These are phyloP conservation scores for Fopius arisanus DNA, from an alignment of 1,140 invertebrate genomes.

Conservation along the genomic window DNA sequence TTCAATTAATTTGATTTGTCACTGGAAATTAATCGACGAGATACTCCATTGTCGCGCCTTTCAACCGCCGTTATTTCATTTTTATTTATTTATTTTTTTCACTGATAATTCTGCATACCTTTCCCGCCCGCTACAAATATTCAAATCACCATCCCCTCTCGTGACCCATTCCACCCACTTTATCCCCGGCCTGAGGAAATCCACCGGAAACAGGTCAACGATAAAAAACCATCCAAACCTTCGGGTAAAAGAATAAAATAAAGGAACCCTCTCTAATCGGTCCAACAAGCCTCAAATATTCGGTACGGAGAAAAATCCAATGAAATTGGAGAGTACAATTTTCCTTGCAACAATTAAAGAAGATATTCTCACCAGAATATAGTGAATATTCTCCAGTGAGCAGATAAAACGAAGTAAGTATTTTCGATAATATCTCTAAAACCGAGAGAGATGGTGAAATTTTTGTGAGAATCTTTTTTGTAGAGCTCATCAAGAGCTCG, in stretches of 20 bases:
- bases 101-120: background rate
- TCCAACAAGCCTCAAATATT: conserved; percentile 1
- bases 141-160: background rate
- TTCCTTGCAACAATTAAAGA: background rate
- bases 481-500: too few relatives aligned
- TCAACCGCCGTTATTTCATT: too few relatives aligned
- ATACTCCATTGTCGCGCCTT: too few relatives aligned
- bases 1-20: too few relatives aligned
- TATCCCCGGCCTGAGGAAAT: background rate
- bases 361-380: background rate
- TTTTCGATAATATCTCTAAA: too few relatives aligned
- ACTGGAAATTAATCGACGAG: too few relatives aligned
- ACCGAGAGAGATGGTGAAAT: too few relatives aligned
- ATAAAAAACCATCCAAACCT: conserved; percentile 8
- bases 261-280: conserved; percentile 9
- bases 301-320: background rate
- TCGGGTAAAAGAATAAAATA: background rate
- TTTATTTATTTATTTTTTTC: too few relatives aligned
- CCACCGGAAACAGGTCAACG: conserved; percentile 9
- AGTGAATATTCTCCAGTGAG: too few relatives aligned
- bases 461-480: too few relatives aligned
- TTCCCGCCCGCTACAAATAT: background rate
- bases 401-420: too few relatives aligned
- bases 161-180: background rate
- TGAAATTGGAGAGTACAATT: background rate